Conservation (phyloP, 1,140 invertebrate genomes). For the Diabrotica undecimpunctata region DNA sequence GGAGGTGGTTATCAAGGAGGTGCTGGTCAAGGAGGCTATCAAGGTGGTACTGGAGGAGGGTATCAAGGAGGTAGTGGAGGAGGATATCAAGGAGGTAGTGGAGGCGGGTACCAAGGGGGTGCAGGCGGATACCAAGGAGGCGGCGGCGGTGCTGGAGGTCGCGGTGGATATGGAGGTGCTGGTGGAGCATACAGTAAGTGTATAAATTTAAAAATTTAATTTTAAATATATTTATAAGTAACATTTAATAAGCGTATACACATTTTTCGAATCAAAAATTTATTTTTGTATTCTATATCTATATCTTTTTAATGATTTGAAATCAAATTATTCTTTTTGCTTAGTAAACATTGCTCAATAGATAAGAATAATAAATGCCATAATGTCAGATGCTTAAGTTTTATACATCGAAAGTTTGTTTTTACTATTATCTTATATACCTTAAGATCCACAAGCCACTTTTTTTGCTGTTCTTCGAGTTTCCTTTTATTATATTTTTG, state of each 20-base stretch:
- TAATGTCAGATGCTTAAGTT: too few relatives aligned
- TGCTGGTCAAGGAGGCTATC: slow-evolving; percentile 5
- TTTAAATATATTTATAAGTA: too few relatives aligned
- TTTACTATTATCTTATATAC: too few relatives aligned
- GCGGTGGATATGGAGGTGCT: slow-evolving; percentile 5
- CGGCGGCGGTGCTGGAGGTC: slow-evolving; percentile 8
- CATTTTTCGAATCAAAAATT: not conserved
- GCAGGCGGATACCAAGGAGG: slow-evolving; percentile 6
- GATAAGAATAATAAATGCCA: too few relatives aligned
- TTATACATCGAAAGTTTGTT: too few relatives aligned
- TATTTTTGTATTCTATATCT: not conserved
- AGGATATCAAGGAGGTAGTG: slow-evolving; percentile 14
- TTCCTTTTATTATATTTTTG: too few relatives aligned
- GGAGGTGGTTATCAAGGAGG: slow-evolving; percentile 18
- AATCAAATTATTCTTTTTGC: too few relatives aligned
- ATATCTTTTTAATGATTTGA: not conserved
- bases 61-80: slow-evolving; percentile 20
- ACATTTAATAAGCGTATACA: too few relatives aligned
- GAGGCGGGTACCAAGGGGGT: slow-evolving; percentile 9
- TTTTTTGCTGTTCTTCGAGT: too few relatives aligned
- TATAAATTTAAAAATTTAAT: too few relatives aligned
- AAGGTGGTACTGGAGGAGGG: slow-evolving; percentile 11
- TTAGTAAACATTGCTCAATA: not conserved
- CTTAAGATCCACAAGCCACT: too few relatives aligned
- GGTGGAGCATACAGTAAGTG: slow-evolving; percentile 6